Conservation (phyloP, 30 jellyfish, hydroid and myxozoan species). For the Pseudorhiza aurosa region DNA sequence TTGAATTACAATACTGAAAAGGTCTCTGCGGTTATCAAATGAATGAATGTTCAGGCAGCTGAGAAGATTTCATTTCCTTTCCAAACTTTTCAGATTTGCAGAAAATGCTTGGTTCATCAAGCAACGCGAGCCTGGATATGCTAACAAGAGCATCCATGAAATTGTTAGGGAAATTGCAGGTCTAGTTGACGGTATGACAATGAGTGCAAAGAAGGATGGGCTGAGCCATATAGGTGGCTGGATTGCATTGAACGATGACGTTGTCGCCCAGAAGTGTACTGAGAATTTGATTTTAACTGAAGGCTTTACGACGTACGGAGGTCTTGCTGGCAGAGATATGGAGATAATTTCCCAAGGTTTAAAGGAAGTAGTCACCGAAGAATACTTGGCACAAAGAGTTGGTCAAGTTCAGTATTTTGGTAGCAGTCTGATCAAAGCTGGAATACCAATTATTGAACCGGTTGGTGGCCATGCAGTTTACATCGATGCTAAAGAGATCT, state of each 20-base stretch:
- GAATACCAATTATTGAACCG: conserved; percentile 66
- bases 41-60: no score
- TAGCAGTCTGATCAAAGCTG: conserved; percentile 33
- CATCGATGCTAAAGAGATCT: conserved; percentile 61
- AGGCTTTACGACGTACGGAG: conserved; percentile 75
- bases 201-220: conserved; percentile 85
- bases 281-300: conserved; percentile 62
- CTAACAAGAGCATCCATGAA: conserved; percentile 39
- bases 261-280: conserved; percentile 59
- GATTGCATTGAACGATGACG: conserved; percentile 64
- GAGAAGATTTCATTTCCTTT: no score
- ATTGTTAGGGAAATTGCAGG: conserved; percentile 69
- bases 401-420: conserved; percentile 80
- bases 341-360: conserved; percentile 73
- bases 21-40: no score
- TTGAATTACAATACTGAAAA: no score
- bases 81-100: conserved; percentile 47
- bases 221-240: conserved; percentile 81
- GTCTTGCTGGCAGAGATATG: conserved; percentile 70
- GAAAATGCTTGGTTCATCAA: conserved; percentile 81
- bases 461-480: conserved; percentile 87
- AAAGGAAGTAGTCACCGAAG: conserved; percentile 68
- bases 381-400: conserved; percentile 61
- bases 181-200: conserved; percentile 76
- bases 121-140: conserved; percentile 51